phyloP scores from a whole-genome alignment of 1,140 invertebrate genomes.

The Melanaphis sacchari region DNA sequence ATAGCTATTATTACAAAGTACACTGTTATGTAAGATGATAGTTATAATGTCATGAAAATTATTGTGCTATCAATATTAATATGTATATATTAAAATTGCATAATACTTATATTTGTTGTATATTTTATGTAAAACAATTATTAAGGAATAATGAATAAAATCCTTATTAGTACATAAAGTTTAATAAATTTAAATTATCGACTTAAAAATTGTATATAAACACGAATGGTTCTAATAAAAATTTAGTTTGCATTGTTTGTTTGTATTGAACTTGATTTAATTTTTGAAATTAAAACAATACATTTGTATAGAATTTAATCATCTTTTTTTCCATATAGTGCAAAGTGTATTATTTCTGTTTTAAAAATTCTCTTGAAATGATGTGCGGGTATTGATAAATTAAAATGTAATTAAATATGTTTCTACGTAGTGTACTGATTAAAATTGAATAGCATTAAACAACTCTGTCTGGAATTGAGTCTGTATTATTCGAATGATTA shows the following conservation, averaged over 20 bases:
- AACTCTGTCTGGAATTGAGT: background rate
- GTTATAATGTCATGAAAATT: background rate
- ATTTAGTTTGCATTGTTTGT: background rate
- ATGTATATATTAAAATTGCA: background rate
- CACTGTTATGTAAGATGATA: background rate
- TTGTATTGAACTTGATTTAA: background rate
- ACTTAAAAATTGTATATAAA: background rate
- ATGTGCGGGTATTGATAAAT: no score
- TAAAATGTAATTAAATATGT: background rate
- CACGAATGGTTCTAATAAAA: background rate
- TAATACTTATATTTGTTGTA: background rate
- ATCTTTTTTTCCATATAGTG: background rate
- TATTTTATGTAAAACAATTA: background rate
- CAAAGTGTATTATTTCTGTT: background rate
- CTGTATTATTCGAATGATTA: background rate
- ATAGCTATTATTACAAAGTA: background rate
- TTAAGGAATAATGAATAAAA: no score
- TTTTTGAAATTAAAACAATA: background rate
- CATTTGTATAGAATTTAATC: background rate
- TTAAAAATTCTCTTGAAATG: background rate
- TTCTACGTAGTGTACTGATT: conserved; percentile 2
- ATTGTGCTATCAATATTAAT: background rate
- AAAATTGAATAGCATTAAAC: conserved; percentile 29
- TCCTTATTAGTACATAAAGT: background rate
- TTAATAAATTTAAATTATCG: background rate